Percentiles rank a stretch among this genome's conserved stretches.
Conservation (phyloP, 2,797 vertebrate species). For the Mormyrops attenuatus region DNA sequence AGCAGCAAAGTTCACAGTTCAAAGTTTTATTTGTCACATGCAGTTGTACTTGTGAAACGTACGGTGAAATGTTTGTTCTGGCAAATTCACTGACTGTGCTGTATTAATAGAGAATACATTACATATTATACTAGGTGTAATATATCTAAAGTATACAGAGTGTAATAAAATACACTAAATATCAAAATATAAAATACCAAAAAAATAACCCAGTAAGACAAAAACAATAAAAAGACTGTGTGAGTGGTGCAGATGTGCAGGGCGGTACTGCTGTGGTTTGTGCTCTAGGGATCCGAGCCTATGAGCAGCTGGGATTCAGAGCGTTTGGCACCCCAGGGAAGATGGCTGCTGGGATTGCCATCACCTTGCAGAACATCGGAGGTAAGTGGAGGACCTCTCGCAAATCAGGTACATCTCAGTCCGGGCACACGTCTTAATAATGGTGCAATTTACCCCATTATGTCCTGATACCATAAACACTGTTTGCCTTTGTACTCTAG, state of each 20-base stretch:
- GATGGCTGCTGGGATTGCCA: conserved; percentile 85
- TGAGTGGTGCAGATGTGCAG: not conserved
- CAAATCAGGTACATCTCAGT: not conserved
- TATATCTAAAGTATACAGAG: not conserved
- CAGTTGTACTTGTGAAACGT: not conserved
- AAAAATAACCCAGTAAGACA: not conserved
- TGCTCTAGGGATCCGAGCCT: conserved; percentile 84
- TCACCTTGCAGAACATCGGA: conserved; percentile 92
- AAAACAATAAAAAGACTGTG: not conserved
- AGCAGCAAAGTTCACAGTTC: not conserved
- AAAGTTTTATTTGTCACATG: not conserved
- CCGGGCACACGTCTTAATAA: not conserved
- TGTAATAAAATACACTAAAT: not conserved
- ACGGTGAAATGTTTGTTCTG: not conserved
- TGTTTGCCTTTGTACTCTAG: not conserved
- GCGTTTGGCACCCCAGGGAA: conserved; percentile 94
- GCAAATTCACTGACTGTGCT: not conserved
- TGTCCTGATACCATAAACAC: not conserved
- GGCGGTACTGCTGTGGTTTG: not conserved
- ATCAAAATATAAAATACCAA: not conserved
- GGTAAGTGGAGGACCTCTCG: conserved; percentile 54
- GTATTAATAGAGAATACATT: not conserved
- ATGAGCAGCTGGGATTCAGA: conserved; percentile 87
- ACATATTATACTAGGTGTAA: not conserved
- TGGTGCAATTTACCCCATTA: not conserved